These are phyloP conservation scores for Eupelmus urozonus DNA, from an alignment of 2,888 invertebrate genomes.

Conservation along the genomic window DNA sequence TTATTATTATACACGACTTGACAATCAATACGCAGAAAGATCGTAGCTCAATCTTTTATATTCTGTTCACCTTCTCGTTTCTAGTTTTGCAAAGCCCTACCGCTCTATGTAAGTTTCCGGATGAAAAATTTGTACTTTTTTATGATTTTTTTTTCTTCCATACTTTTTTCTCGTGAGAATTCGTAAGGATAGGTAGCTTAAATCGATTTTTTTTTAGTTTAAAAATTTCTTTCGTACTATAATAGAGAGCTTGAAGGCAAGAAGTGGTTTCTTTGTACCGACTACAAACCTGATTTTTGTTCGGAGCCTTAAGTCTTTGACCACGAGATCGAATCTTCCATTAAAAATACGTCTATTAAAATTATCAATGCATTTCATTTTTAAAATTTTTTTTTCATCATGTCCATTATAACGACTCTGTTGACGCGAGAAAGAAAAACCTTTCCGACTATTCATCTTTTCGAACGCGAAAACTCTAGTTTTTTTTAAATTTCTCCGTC, in stretches of 20 bases:
- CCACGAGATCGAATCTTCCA: slow-evolving; percentile 60
- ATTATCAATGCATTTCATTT: slow-evolving; percentile 19
- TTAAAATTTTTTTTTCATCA: slow-evolving; percentile 31
- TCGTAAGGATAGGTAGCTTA: slow-evolving; percentile 13
- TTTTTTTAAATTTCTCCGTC: slow-evolving; percentile 35
- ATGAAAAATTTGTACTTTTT: slow-evolving; percentile 75
- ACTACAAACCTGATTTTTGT: slow-evolving; percentile 71
- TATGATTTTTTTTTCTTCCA: slow-evolving; percentile 63
- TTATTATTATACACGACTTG: slow-evolving; percentile 58
- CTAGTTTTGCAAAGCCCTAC: slow-evolving; percentile 46
- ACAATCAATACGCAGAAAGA: slow-evolving; percentile 54
- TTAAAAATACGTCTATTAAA: slow-evolving; percentile 15
- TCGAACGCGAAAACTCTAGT: slow-evolving; percentile 9
- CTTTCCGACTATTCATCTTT: not conserved
- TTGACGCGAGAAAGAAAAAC: slow-evolving; percentile 23
- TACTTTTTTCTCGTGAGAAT: slow-evolving; percentile 46
- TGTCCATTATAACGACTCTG: slow-evolving; percentile 21
- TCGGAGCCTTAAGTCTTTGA: slow-evolving; percentile 67
- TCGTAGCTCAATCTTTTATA: slow-evolving; percentile 34
- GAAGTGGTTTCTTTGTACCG: slow-evolving; percentile 77
- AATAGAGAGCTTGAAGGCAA: slow-evolving; percentile 77
- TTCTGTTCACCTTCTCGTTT: slow-evolving; percentile 35
- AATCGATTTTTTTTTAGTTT: slow-evolving; percentile 53
- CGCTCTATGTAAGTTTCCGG: slow-evolving; percentile 61
- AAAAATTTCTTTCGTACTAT: slow-evolving; percentile 63